A percentile compares a stretch with the other conserved stretches of the same genome.
Evolutionary conservation across 2,113 vertebrate species (phyloP).

Genomic region (Mesitornis unicolor): DNA sequence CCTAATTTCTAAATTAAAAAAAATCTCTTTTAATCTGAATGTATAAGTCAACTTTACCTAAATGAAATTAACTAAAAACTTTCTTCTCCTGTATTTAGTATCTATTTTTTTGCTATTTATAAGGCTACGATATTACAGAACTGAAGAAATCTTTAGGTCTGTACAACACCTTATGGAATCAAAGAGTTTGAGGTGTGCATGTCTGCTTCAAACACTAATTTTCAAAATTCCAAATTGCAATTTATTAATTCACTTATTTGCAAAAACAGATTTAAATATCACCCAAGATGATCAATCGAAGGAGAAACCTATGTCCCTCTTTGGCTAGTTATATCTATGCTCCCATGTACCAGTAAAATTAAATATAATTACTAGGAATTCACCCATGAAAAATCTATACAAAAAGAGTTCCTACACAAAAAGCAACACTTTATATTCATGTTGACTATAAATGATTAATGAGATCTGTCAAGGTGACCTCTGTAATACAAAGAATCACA

Average conservation of each 20-base stretch:
- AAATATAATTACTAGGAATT: not conserved
- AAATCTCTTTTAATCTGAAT: not conserved
- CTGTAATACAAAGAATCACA: not conserved
- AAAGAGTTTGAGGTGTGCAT: not conserved
- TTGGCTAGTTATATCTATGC: not conserved
- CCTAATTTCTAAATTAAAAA: not conserved
- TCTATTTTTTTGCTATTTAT: not conserved
- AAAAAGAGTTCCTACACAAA: not conserved
- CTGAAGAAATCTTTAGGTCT: not conserved
- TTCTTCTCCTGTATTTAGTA: not conserved
- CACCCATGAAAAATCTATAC: not conserved
- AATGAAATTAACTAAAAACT: no score
- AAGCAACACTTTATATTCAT: not conserved
- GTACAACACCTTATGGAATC: not conserved
- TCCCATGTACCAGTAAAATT: not conserved
- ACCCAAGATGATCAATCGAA: not conserved
- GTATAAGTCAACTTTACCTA: not conserved
- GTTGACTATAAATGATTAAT: not conserved
- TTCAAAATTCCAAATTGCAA: not conserved
- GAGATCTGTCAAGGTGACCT: not conserved
- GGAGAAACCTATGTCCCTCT: not conserved
- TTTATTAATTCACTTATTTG: not conserved
- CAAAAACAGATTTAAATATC: not conserved
- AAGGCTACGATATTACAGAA: not conserved
- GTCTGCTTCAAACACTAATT: not conserved